Evolutionary conservation across 2,888 invertebrate species (phyloP), one percentile per base, ranked within the genome.

Genomic region (Mimas tiliae): DNA sequence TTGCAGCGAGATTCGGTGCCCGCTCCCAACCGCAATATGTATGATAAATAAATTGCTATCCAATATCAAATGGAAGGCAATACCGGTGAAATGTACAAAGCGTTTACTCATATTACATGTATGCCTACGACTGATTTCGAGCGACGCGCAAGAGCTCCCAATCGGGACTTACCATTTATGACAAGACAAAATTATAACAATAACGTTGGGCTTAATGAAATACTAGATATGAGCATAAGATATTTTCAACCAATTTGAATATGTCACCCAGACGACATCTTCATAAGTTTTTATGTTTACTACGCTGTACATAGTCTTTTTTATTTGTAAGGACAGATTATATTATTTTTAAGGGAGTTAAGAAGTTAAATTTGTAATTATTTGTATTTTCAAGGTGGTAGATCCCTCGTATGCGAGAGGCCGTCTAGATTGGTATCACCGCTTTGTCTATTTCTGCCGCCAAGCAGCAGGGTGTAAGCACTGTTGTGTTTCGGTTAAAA

Each of bases 41-140:
- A 93, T 93, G 93, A 93, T 93, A 93, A 93, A 93, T 93, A 93
- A 93, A 93, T 93, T 91, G 93, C 89, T 91, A 93, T 93, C 92
- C 93, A 92, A 93, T 93, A 93, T 92, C 86, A 92, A 92, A 93
- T 90, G 89, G 90, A 86, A 88, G 70, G 68, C 90, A 85, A 89
- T 89, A 87, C 87, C 87, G 84, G 84, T 88, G 89, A 90, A 91
- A 88, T 91, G 91, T 91, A 91, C 90, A 90, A 85, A 89, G 83
- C 88, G 85, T 86, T 89, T 86, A 86, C 88, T 89, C 84, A 83
- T 89, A 87, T 87, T 85, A 85, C 85, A 77, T 83, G 77, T 83
- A 83, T 80, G 82, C 77, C 80, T 85, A 84, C 77, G 79, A 81
- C 85, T 78, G 79, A 82, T 75, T 80, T 67, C 71, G 70, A 69